Percentiles rank a stretch among this genome's conserved stretches.
Evolutionary conservation across 2,113 vertebrate genomes (phyloP).

Genomic region (Ondatra zibethicus): DNA sequence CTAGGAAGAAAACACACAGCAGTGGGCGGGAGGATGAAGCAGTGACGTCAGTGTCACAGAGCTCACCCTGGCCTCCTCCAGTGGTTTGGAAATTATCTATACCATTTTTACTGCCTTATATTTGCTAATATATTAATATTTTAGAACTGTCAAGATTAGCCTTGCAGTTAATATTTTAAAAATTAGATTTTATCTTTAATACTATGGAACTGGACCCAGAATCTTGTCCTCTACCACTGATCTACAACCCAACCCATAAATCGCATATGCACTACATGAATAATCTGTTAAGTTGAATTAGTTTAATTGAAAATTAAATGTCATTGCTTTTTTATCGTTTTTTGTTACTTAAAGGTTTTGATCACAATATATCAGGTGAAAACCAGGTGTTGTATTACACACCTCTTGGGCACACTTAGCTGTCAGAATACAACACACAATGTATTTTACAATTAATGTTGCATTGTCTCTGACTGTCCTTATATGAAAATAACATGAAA

Average conservation of each 20-base stretch:
- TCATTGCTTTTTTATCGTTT: neutral
- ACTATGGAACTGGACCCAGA: neutral
- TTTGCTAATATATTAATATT: constrained; percentile 7
- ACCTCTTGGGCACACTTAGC: neutral
- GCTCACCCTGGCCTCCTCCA: neutral
- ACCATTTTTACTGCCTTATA: neutral
- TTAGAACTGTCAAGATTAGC: neutral
- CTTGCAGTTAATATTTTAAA: neutral
- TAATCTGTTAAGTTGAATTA: neutral
- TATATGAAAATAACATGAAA: neutral
- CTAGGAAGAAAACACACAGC: neutral
- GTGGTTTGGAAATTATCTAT: neutral
- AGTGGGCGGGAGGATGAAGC: neutral
- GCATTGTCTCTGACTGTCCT: neutral
- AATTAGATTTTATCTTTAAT: neutral
- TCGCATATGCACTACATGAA: neutral
- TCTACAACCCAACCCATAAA: neutral
- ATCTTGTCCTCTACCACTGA: neutral
- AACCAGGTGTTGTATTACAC: neutral
- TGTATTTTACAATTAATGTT: constrained; percentile 37
- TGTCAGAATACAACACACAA: neutral
- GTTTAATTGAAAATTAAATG: neutral
- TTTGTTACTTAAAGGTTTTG: neutral
- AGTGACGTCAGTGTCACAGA: neutral
- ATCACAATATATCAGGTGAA: neutral